Conservation (phyloP, 2,888 invertebrate genomes). For the Thalpophila matura region DNA sequence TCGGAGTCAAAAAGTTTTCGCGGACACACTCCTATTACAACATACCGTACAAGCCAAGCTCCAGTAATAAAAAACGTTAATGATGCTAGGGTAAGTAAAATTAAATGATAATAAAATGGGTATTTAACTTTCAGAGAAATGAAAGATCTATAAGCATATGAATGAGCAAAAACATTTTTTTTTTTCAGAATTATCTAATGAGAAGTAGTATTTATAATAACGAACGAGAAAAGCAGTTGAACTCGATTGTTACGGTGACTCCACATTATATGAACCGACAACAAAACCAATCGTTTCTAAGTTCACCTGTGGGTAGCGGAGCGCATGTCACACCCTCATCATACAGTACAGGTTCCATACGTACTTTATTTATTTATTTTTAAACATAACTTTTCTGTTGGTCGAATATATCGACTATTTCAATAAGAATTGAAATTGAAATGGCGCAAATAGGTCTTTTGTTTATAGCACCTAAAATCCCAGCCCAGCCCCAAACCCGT, state of each 20-base stretch:
- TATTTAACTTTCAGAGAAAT: no score
- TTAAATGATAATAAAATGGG: no score
- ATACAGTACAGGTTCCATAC: constrained; percentile 64
- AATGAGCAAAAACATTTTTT: background rate
- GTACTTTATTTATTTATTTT: background rate
- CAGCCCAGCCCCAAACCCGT: constrained; percentile 68
- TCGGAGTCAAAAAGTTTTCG: constrained; percentile 55
- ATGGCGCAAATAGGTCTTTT: no score
- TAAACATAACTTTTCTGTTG: no score
- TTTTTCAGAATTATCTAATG: constrained; percentile 75
- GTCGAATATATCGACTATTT: no score
- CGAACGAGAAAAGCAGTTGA: constrained; percentile 69
- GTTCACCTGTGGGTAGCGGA: constrained; percentile 30
- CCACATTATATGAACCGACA: constrained; percentile 66
- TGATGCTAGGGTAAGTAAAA: constrained; percentile 77
- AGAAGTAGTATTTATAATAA: constrained; percentile 72
- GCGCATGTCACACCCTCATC: constrained; percentile 62
- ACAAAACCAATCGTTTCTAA: constrained; percentile 52
- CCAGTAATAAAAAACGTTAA: constrained; percentile 78
- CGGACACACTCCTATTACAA: constrained; percentile 66
- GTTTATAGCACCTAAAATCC: constrained; percentile 61
- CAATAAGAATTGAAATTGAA: no score
- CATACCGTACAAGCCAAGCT: constrained; percentile 76
- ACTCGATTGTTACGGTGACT: constrained; percentile 72
- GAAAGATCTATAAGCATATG: no score